These are phyloP conservation scores for Xylophagus ater DNA, from an alignment of 2,888 invertebrate species.

Conservation along the genomic window DNA sequence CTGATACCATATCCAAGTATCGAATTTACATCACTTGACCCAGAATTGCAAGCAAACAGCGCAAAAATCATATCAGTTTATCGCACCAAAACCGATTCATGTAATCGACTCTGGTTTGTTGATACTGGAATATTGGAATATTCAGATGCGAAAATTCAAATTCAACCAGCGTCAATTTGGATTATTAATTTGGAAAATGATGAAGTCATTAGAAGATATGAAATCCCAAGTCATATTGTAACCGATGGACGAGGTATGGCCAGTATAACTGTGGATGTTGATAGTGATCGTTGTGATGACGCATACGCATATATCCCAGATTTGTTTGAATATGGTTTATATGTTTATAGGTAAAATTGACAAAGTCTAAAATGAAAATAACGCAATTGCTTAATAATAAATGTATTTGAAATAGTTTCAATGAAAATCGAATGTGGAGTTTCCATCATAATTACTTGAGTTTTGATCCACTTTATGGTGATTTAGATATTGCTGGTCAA, in stretches of 20 bases:
- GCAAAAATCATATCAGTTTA: conserved; percentile 53
- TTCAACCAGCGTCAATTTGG: conserved; percentile 52
- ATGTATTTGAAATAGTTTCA: too few relatives aligned
- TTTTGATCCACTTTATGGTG: conserved; percentile 58
- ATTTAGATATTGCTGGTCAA: conserved; percentile 54
- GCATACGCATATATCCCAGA: conserved; percentile 60
- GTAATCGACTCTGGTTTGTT: conserved; percentile 66
- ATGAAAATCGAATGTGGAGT: conserved; percentile 55
- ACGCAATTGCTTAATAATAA: conserved; percentile 20
- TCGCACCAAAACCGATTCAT: conserved; percentile 56
- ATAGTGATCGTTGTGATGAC: conserved; percentile 44
- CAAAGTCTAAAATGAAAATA: too few relatives aligned
- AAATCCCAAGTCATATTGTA: conserved; percentile 34
- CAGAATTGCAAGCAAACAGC: conserved; percentile 16
- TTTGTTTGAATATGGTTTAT: conserved; percentile 27
- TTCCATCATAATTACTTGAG: conserved; percentile 62
- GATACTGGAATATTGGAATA: conserved; percentile 64
- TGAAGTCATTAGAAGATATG: conserved; percentile 45
- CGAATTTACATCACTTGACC: too few relatives aligned
- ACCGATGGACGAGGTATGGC: conserved; percentile 46
- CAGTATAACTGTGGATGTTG: conserved; percentile 56
- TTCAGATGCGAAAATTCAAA: conserved; percentile 46
- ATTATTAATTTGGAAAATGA: conserved; percentile 55
- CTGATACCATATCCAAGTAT: too few relatives aligned
- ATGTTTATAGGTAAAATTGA: conserved; percentile 41